Percentiles rank a stretch among this genome's conserved stretches.
Evolutionary conservation across 2,797 vertebrate genomes (phyloP).

Genomic region (Hyperoplus lanceolatus): DNA sequence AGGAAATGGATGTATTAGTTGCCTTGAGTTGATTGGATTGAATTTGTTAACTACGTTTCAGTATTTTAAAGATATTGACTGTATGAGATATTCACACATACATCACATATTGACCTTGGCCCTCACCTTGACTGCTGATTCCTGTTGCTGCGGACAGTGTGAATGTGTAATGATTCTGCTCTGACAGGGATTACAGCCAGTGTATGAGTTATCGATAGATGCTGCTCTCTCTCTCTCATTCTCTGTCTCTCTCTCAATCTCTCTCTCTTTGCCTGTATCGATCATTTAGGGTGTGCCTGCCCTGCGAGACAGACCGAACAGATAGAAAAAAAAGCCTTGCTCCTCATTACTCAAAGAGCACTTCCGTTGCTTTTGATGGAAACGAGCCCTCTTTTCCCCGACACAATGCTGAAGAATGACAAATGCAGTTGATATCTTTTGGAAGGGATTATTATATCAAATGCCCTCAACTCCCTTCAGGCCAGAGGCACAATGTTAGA

Average conservation of each 20-base stretch:
- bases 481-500: slow-evolving; percentile 46
- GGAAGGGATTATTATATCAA: slow-evolving; percentile 59
- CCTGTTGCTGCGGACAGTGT: slow-evolving; percentile 47
- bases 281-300: slow-evolving; percentile 63
- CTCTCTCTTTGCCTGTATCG: slow-evolving; percentile 62
- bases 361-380: slow-evolving; percentile 62
- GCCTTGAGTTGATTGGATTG: neutral
- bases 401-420: slow-evolving; percentile 54
- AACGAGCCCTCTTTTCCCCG: slow-evolving; percentile 42
- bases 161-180: slow-evolving; percentile 75
- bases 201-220: slow-evolving; percentile 74
- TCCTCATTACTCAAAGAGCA: slow-evolving; percentile 65
- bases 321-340: slow-evolving; percentile 27
- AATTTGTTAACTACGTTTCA: neutral
- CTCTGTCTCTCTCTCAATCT: slow-evolving; percentile 50
- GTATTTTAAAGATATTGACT: slow-evolving; percentile 11
- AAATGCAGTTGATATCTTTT: slow-evolving; percentile 47
- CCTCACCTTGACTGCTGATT: slow-evolving; percentile 75
- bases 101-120: slow-evolving; percentile 70
- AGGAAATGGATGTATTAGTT: neutral
- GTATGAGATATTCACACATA: neutral
- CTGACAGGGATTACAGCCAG: slow-evolving; percentile 63
- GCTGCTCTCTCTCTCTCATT: slow-evolving; percentile 56
- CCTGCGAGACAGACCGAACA: slow-evolving; percentile 55
- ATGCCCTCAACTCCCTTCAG: slow-evolving; percentile 40